These are phyloP conservation scores for Forbesichthys agassizii DNA, from an alignment of 2,113 vertebrate species.

Conservation along the genomic window DNA sequence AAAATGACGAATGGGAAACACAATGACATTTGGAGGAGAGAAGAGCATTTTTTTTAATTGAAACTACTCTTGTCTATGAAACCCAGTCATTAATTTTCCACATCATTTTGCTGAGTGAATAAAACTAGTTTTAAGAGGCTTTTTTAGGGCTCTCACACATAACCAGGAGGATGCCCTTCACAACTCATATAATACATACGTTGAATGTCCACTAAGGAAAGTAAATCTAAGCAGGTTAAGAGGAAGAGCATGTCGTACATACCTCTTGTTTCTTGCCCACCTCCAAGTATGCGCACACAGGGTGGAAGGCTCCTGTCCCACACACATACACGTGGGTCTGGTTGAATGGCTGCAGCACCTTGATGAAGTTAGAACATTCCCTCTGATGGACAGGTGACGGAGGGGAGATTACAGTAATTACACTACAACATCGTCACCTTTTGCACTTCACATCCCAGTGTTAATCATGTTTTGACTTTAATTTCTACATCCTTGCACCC, in stretches of 20 bases:
- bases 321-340: constrained; percentile 94
- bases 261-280: constrained; percentile 94
- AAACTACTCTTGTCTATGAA: constrained; percentile 28
- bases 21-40: constrained; percentile 52
- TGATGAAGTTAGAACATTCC: constrained; percentile 97
- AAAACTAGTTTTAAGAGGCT: constrained; percentile 34
- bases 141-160: constrained; percentile 28
- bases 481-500: background rate
- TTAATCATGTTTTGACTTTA: background rate
- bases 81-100: constrained; percentile 41
- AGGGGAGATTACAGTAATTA: background rate
- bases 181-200: background rate
- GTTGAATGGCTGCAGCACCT: constrained; percentile 92
- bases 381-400: constrained; percentile 76
- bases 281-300: constrained; percentile 91
- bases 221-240: background rate
- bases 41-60: constrained; percentile 42
- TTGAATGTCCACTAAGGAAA: background rate
- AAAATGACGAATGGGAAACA: constrained; percentile 54
- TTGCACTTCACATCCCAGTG: constrained; percentile 1
- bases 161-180: constrained; percentile 5
- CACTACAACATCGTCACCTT: background rate
- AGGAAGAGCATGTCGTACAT: constrained; percentile 27
- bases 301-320: constrained; percentile 96
- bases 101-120: constrained; percentile 38